These are phyloP conservation scores for Ginglymostoma cirratum DNA, from an alignment of 2,113 vertebrate species.

Conservation along the genomic window DNA sequence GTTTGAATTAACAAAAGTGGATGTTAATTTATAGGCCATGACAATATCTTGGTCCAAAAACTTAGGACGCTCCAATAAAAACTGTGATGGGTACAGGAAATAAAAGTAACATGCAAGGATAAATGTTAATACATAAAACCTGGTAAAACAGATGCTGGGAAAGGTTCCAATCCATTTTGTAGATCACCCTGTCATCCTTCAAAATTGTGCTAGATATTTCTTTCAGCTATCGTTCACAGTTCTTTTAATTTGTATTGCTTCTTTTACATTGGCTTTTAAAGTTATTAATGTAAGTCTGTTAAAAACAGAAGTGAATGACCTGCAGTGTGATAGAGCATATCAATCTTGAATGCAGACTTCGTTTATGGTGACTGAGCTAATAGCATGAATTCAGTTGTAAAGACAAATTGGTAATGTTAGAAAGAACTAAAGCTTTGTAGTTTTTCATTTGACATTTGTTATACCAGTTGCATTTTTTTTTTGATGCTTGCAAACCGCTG, in stretches of 20 bases:
- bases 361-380: background rate
- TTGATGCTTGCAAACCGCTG: background rate
- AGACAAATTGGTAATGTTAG: background rate
- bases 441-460: conserved; percentile 8
- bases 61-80: background rate
- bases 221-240: background rate
- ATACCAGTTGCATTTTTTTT: background rate
- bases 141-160: background rate
- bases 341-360: background rate
- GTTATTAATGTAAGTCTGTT: background rate
- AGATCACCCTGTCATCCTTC: background rate
- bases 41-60: background rate
- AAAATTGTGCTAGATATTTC: background rate
- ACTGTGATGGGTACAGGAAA: background rate
- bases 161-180: background rate
- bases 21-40: background rate
- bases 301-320: background rate
- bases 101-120: background rate
- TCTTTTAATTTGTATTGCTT: background rate
- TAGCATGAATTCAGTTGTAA: background rate
- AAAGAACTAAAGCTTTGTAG: background rate
- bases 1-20: background rate
- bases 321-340: background rate
- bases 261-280: background rate
- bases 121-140: background rate